Evolutionary conservation across 2,888 invertebrate species (phyloP).

Genomic region (Sphinx pinastri): DNA sequence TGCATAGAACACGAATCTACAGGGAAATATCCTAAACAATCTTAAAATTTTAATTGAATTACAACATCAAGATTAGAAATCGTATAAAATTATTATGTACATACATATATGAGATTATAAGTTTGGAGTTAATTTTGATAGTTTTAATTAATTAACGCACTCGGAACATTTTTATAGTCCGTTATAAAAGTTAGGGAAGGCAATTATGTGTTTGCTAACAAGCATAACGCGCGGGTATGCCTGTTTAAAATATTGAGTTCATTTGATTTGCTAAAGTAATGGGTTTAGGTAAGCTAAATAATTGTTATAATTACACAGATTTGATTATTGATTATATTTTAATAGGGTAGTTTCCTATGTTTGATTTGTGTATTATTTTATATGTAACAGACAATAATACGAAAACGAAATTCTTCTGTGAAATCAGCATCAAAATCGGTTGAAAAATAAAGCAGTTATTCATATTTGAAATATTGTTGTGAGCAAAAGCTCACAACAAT

Average conservation of each 20-base stretch:
- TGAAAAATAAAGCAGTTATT: no score
- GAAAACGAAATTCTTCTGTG: no score
- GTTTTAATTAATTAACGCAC: conserved; percentile 30
- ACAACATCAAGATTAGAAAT: conserved; percentile 25
- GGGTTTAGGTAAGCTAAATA: neutral
- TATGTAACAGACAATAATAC: no score
- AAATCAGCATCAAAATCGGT: no score
- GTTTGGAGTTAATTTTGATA: conserved; percentile 28
- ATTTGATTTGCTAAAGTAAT: neutral
- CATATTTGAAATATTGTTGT: no score
- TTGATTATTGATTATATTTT: neutral
- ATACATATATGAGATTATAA: conserved; percentile 27
- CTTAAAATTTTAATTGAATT: conserved; percentile 14
- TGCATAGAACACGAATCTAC: no score
- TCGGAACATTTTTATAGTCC: conserved; percentile 29
- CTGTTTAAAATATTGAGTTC: neutral
- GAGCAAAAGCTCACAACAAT: no score
- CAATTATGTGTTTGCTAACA: conserved; percentile 26
- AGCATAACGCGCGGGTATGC: neutral
- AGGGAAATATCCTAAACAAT: neutral
- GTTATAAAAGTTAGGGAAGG: conserved; percentile 30
- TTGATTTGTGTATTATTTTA: no score
- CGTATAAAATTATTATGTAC: conserved; percentile 23
- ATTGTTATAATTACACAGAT: neutral
- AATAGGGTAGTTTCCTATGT: no score